Conservation (phyloP, 2,113 vertebrate genomes). For the Chloropsis hardwickii region DNA sequence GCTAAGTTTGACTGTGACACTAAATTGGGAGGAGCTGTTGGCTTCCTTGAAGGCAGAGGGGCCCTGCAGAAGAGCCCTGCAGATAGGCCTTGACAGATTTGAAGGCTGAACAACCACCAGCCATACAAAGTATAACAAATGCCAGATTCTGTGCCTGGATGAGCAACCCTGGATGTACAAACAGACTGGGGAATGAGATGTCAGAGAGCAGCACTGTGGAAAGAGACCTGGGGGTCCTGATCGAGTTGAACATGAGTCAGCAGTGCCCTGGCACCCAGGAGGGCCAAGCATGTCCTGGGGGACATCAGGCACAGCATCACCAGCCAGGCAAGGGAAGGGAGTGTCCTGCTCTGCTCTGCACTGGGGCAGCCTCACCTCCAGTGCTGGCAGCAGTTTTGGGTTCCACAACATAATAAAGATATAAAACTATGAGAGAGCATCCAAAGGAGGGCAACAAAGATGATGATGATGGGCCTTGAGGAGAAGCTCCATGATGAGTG, state of each 20-base stretch:
- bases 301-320: accelerated
- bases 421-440: not conserved
- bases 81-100: not conserved
- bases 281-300: accelerated
- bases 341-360: accelerated
- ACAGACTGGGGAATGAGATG: not conserved
- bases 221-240: not conserved
- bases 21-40: not conserved
- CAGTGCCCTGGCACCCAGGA: not conserved
- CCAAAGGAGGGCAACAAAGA: not conserved
- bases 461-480: not conserved
- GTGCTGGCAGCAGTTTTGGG: not conserved
- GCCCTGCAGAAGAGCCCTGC: not conserved
- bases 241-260: not conserved
- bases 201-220: not conserved
- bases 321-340: accelerated
- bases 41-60: not conserved
- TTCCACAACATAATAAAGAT: not conserved
- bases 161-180: not conserved
- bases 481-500: not conserved
- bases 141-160: not conserved
- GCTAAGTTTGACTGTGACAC: not conserved
- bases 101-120: not conserved
- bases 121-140: not conserved
- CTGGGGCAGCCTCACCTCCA: accelerated